Evolutionary conservation across 2,797 vertebrate genomes (phyloP), one percentile per base, ranked within the genome.

Genomic region (Pangasius krempfi): DNA sequence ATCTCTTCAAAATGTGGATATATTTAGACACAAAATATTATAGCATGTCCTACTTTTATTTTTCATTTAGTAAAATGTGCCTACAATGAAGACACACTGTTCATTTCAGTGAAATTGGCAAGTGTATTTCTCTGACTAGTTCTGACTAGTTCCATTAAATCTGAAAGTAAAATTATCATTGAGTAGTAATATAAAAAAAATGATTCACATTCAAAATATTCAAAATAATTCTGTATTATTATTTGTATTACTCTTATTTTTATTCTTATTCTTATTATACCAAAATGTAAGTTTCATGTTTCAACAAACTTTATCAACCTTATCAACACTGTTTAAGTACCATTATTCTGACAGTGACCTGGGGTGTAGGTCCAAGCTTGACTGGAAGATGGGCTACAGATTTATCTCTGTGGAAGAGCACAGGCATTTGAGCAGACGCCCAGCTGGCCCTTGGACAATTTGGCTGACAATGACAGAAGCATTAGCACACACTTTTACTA

Each of bases 401-500:
- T 92, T 80, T 93, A n/a, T 47, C 25, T 64, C 80, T 64, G 58
- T 44, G 22, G 37, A 83, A 92, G 92, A 88, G 86, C 18, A 10
- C 68, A 25, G 83, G 75, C 73, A 94, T 93, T 94, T 91, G 93
- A 93, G 94, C 91, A 88, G 91, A 89, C 93, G 93, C 93, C 93
- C 94, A 96, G 92, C 95, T 96, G 95, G 95, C 95, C 92, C 91
- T 50, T 84, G 92, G 94, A 96, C 95, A 95, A 95, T 94, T 95
- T 96, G 94, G 94, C 95, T 84, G 92, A 94, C 94, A 30, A 83
- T 10, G 93, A 93, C 92, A 94, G 92, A 93, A 93, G 94, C 94
- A 94, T 96, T 96, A 96, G 93, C 93, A 89, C 95, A 95, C 94
- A 94, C 93, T 94, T 92, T 95, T 96, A 95, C 93, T 94, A 95